These are phyloP conservation scores for Oostethus manadensis DNA, from an alignment of 2,113 vertebrate genomes.

Conservation along the genomic window DNA sequence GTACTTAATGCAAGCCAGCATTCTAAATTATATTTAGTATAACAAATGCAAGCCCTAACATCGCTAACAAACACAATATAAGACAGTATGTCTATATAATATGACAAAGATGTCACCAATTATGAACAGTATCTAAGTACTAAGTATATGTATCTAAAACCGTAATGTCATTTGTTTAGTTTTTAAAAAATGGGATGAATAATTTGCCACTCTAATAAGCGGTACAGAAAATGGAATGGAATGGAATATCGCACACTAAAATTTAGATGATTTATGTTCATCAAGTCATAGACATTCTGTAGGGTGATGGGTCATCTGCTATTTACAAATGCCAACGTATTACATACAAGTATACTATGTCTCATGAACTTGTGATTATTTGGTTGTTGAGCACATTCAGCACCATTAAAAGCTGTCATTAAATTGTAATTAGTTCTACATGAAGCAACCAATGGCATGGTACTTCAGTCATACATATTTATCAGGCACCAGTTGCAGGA, in stretches of 20 bases:
- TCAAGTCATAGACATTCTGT: background rate
- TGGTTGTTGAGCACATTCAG: slow-evolving; percentile 42
- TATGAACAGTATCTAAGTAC: too few relatives aligned
- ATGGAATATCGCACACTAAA: too few relatives aligned
- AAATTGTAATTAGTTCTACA: slow-evolving; percentile 68
- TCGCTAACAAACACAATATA: background rate
- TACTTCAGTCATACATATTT: slow-evolving; percentile 64
- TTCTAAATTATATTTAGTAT: slow-evolving; percentile 5
- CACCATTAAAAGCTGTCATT: slow-evolving; percentile 56
- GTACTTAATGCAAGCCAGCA: slow-evolving; percentile 4
- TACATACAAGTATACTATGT: slow-evolving; percentile 32
- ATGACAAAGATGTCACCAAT: too few relatives aligned
- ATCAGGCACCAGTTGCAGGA: slow-evolving; percentile 51
- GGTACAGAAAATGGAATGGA: too few relatives aligned
- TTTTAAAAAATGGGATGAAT: background rate
- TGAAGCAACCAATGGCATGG: slow-evolving; percentile 53
- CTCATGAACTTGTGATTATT: slow-evolving; percentile 56
- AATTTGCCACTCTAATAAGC: too few relatives aligned
- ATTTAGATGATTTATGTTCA: background rate
- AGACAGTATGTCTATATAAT: too few relatives aligned
- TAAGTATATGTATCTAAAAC: too few relatives aligned
- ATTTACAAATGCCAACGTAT: slow-evolving; percentile 24
- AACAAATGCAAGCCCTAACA: background rate
- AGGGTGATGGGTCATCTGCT: slow-evolving; percentile 10
- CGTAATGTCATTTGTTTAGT: background rate